Evolutionary conservation across 2,113 vertebrate genomes (phyloP), one percentile per base, ranked within the genome.

Genomic region (Nothoprocta pentlandii): DNA sequence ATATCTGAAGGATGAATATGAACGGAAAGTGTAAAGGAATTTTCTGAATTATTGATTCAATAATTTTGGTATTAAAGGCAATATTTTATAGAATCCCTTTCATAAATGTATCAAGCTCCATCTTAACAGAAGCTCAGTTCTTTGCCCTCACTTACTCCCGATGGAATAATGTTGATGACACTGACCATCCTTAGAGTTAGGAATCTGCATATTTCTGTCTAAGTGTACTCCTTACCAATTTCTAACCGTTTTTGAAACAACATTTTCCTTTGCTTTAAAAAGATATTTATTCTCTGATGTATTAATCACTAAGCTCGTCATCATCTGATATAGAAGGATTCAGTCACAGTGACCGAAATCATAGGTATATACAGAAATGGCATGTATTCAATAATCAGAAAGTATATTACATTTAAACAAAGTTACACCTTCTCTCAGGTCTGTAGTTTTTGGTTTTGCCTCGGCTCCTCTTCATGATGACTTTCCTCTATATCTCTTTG

Each of bases 21-120:
- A 90, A 61, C 12, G 63, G 41, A 75, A 75, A 90, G 86, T 30
- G 5, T 56, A 49, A 39, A 76, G 22, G 4, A 9, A 78, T 86
- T 83, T 94, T 86, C 68, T 94, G 61, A 81, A 68, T 42, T 73
- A 77, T 1, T 59, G 58, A 86, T 42, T 61, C 23, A 47, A 47
- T 47, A 47, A 47, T 7, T 80, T 70, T 13, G 4, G 6, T 56
- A 4, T n/a, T 61, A 71, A 83, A 80, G 88, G 36, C 46, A 75
- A 86, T 16, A 42, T 5, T 64, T 44, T 20, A 68, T 0, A 77
- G 17, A 85, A 85, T 42, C 16, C 59, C 25, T 80, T 78, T 22
- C 15, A 73, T 12, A 77, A 71, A 89, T 47, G 8, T 47, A 62
- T 89, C 20, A 11, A 84, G 69, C 32, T 80, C 36, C 34, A 83